Evolutionary conservation across 1,140 invertebrate species (phyloP).

Genomic region (Cardiocondyla obscurior): DNA sequence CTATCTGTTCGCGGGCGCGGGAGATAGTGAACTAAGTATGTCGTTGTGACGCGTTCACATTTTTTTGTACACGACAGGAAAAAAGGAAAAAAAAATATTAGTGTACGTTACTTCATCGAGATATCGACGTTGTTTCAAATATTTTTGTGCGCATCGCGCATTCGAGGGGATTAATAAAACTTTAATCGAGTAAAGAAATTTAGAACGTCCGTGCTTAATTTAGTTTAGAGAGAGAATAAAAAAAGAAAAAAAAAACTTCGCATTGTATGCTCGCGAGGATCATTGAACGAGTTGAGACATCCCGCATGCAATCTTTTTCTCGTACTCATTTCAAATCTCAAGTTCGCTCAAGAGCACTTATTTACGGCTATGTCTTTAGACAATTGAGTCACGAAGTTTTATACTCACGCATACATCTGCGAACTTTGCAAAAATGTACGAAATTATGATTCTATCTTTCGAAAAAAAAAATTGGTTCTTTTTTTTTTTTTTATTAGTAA

Average conservation of each 20-base stretch:
- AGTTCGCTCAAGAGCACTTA: conserved; percentile 1
- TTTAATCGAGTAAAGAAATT: not conserved
- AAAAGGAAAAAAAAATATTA: not conserved
- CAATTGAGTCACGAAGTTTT: not conserved
- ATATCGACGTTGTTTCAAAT: not conserved
- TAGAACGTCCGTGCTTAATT: not conserved
- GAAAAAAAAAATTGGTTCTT: not conserved
- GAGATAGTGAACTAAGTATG: conserved; percentile 10
- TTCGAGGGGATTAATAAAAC: not conserved
- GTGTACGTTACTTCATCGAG: too few species aligned
- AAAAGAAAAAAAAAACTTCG: not conserved
- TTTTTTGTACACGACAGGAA: not conserved
- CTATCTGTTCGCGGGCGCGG: not conserved
- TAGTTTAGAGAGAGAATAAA: not conserved
- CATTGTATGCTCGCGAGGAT: conserved; percentile 14
- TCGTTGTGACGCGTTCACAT: not conserved
- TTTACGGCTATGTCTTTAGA: not conserved
- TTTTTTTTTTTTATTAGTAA: not conserved
- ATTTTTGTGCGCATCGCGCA: not conserved
- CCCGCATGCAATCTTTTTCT: conserved; percentile 36
- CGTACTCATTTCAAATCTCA: conserved; percentile 14
- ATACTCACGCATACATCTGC: not conserved
- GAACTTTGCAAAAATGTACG: not conserved
- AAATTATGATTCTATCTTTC: not conserved
- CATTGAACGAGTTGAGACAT: conserved; percentile 11